Evolutionary conservation across 2,113 vertebrate genomes (phyloP).

Genomic region (Butastur rufipennis): DNA sequence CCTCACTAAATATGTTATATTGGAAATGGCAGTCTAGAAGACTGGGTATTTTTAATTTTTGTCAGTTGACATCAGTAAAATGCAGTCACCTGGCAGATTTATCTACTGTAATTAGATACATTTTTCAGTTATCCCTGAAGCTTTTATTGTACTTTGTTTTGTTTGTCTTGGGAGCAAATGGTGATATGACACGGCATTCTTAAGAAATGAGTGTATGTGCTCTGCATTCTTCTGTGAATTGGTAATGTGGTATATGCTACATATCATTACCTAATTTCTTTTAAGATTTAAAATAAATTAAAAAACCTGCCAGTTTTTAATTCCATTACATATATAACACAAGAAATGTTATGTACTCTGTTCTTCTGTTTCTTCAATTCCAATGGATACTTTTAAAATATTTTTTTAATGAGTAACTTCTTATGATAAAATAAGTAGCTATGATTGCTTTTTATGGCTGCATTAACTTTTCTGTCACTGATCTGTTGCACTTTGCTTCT

Average conservation of each 20-base stretch:
- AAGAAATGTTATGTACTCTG: background rate
- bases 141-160: background rate
- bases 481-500: background rate
- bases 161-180: slow-evolving; percentile 5
- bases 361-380: background rate
- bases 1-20: background rate
- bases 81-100: background rate
- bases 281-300: background rate
- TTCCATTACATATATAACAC: background rate
- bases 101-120: background rate
- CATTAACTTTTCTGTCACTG: background rate
- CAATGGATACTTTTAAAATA: background rate
- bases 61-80: background rate
- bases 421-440: background rate
- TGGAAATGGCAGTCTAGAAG: background rate
- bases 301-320: background rate
- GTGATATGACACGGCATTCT: background rate
- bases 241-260: background rate
- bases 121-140: slow-evolving; percentile 20
- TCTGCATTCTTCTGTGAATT: slow-evolving; percentile 14
- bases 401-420: background rate
- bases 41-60: background rate
- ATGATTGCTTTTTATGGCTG: background rate
- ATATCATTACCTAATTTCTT: background rate
- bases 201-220: background rate